A percentile compares a stretch with the other conserved stretches of the same genome.
Conservation (phyloP, 1,140 invertebrate genomes). For the Chionoecetes opilio region DNA sequence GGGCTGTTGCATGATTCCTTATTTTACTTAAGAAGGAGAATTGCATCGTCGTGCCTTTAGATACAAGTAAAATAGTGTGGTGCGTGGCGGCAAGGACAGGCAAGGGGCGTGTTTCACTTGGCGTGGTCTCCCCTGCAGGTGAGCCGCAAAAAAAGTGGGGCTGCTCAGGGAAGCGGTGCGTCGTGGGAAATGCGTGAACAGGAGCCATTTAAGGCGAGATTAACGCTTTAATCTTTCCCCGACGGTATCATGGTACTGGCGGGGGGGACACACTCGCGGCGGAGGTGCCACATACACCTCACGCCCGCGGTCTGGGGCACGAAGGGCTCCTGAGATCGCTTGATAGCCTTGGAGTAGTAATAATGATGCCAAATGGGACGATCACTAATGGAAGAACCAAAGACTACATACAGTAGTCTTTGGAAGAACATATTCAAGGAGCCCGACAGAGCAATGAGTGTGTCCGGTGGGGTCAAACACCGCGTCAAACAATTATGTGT, state of each 20-base stretch:
- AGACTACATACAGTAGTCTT: background rate
- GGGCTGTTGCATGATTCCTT: background rate
- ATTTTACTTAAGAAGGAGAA: background rate
- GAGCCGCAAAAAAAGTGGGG: background rate
- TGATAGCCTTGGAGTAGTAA: background rate
- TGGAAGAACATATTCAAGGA: background rate
- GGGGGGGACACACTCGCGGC: constrained; percentile 7
- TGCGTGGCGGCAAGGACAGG: background rate
- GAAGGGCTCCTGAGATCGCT: background rate
- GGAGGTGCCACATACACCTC: background rate
- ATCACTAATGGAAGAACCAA: background rate
- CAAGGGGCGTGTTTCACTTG: background rate
- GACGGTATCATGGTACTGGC: constrained; percentile 48
- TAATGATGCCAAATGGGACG: background rate
- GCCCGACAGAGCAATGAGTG: no score
- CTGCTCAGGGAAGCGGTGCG: background rate
- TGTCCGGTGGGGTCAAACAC: no score
- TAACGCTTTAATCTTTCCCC: constrained; percentile 66
- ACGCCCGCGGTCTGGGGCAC: background rate
- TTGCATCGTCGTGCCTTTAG: background rate
- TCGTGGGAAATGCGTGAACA: constrained; percentile 61
- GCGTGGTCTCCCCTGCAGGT: background rate
- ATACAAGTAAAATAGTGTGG: background rate
- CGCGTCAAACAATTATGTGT: no score
- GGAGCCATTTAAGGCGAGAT: constrained; percentile 66